Evolutionary conservation across 2,888 invertebrate genomes (phyloP), one percentile per base, ranked within the genome.

Genomic region (Chaetogeoica ovagalla): DNA sequence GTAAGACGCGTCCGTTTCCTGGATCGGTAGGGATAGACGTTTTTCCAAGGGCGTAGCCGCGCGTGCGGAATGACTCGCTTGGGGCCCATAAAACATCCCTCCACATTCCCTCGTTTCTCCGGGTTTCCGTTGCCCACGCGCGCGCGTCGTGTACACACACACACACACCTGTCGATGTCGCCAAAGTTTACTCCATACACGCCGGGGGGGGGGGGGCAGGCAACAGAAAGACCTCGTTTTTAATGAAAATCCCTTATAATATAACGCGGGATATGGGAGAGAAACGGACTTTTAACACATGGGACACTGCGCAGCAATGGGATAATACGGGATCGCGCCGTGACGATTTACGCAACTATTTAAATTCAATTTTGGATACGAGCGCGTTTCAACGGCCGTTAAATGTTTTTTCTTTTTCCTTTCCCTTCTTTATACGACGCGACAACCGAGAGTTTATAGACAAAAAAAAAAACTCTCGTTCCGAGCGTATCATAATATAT

Each of bases 101-200:
- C n/a, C n/a, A n/a, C n/a, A n/a, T 55, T 63, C 63, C 74, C 37
- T 9, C 21, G 11, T 1, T 9, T 8, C 21, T 59, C 48, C 68
- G 17, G 39, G 55, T 13, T 39, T 57, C 74, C 65, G 30, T 30
- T 30, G 30, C 4, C 30, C 30, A 4, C 30, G 30, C 4, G 30
- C 4, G 1, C 4, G 30, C 4, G 30, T 30, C 68, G n/a, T 48
- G 30, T 48, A 19, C 6, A 11, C 30, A 2, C 48, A n/a, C n/a
- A 55, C n/a, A 19, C 63, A 70, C 77, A 77, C 77, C 77, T 77
- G 77, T 77, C 77, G 77, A 77, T 77, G 77, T 77, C 77, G 15
- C 77, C 62, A 13, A 70, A 11, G n/a, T 48, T 21, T 57, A 5
- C 48, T 11, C 23, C 15, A 19, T 62, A n/a, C 76, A 15, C 23